These are phyloP conservation scores for Vanessa tameamea DNA, from an alignment of 1,140 invertebrate genomes.

Conservation along the genomic window DNA sequence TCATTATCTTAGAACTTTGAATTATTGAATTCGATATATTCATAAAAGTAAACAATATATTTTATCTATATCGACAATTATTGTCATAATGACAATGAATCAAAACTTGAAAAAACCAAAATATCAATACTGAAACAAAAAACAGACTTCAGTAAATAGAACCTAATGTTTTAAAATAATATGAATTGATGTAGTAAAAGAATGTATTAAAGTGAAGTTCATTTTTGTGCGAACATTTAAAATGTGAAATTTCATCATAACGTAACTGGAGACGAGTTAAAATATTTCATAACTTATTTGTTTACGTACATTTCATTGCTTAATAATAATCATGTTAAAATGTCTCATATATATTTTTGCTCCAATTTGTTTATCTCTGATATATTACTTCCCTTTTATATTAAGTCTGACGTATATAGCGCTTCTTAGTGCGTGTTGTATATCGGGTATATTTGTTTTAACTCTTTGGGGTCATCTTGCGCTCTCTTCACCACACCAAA, in stretches of 20 bases:
- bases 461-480: conserved; percentile 75
- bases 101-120: conserved; percentile 19
- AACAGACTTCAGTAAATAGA: neutral
- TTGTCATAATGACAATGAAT: conserved; percentile 12
- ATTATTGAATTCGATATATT: neutral
- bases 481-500: conserved; percentile 76
- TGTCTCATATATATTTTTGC: conserved; percentile 51
- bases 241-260: conserved; percentile 16
- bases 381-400: conserved; percentile 61
- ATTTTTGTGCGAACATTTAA: neutral
- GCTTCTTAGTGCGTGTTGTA: conserved; percentile 54
- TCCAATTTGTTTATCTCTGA: conserved; percentile 50
- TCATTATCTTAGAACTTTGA: neutral
- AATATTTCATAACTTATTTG: conserved; percentile 16
- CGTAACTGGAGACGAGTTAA: conserved; percentile 3
- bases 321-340: conserved; percentile 55
- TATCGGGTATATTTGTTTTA: conserved; percentile 56
- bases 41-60: neutral
- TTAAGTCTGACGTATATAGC: conserved; percentile 58
- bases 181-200: neutral
- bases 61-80: neutral
- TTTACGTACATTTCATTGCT: conserved; percentile 11
- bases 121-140: conserved; percentile 24
- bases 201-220: neutral
- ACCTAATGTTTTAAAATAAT: neutral